phyloP scores from a whole-genome alignment of 2,113 vertebrate genomes.

The Limanda limanda region DNA sequence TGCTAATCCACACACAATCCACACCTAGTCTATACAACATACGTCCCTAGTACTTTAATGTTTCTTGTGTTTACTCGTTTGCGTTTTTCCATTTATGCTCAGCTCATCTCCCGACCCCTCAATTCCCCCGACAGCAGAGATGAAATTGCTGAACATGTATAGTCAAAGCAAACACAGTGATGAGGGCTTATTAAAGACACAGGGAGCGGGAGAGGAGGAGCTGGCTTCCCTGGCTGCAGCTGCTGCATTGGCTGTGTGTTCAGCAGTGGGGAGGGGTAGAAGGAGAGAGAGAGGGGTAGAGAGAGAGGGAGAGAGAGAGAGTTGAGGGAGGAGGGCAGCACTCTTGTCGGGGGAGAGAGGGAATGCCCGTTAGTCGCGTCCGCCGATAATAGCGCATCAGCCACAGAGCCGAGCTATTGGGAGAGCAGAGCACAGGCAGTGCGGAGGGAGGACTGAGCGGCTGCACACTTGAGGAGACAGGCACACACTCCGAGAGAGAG shows the following conservation, averaged over 20 bases:
- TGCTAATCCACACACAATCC: background rate
- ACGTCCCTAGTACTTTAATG: background rate
- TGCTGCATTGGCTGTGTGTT: conserved; percentile 77
- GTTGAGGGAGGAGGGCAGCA: conserved; percentile 42
- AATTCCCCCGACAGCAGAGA: conserved; percentile 44
- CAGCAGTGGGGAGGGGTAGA: conserved; percentile 77
- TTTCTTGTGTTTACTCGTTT: background rate
- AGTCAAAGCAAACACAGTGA: conserved; percentile 83
- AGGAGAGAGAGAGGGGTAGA: conserved; percentile 42
- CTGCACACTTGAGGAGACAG: conserved; percentile 58
- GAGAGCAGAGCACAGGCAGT: conserved; percentile 70
- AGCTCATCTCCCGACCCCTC: conserved; percentile 40
- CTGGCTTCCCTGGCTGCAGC: conserved; percentile 56
- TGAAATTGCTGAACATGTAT: conserved; percentile 81
- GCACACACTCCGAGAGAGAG: conserved; percentile 7
- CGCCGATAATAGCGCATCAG: conserved; percentile 86
- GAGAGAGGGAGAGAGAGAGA: conserved; percentile 50
- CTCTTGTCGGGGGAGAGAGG: conserved; percentile 52
- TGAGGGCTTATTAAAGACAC: conserved; percentile 88
- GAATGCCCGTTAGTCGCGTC: conserved; percentile 87
- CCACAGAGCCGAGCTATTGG: conserved; percentile 67
- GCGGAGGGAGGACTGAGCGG: conserved; percentile 63
- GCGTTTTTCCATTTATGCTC: background rate
- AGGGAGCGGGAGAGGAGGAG: conserved; percentile 77
- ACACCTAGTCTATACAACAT: background rate